These are phyloP conservation scores for Chrysocyon brachyurus DNA, from an alignment of 2,797 vertebrate species.

Conservation along the genomic window DNA sequence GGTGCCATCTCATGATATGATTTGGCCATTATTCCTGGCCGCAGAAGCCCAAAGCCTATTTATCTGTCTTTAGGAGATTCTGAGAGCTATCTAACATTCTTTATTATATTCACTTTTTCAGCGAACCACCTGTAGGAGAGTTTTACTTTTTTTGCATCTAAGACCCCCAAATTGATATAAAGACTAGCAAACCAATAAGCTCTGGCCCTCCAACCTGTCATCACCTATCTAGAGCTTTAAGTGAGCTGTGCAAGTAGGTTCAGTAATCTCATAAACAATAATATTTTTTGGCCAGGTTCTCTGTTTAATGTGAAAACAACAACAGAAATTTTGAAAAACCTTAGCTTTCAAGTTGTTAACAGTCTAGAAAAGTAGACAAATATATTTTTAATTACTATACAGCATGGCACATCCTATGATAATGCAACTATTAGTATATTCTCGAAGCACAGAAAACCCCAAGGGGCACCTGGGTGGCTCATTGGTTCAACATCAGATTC, in stretches of 20 bases:
- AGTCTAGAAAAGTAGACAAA: not conserved
- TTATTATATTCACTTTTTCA: constrained; percentile 22
- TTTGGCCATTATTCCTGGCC: constrained; percentile 17
- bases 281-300: not conserved
- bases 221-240: not conserved
- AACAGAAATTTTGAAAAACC: not conserved
- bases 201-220: not conserved
- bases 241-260: not conserved
- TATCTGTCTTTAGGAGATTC: constrained; percentile 36
- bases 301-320: not conserved
- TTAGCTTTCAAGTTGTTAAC: not conserved
- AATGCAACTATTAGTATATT: not conserved
- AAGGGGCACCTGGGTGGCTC: not conserved
- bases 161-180: not conserved
- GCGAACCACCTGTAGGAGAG: not conserved
- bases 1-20: not conserved
- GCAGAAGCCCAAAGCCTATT: not conserved
- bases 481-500: not conserved
- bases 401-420: not conserved
- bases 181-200: constrained; percentile 13
- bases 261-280: not conserved
- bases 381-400: not conserved
- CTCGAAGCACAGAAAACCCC: not conserved
- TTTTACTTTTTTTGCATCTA: not conserved
- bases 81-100: not conserved